Base-by-base conservation (phyloP, 2,113 vertebrate species). In the Archilochus colubris region DNA sequence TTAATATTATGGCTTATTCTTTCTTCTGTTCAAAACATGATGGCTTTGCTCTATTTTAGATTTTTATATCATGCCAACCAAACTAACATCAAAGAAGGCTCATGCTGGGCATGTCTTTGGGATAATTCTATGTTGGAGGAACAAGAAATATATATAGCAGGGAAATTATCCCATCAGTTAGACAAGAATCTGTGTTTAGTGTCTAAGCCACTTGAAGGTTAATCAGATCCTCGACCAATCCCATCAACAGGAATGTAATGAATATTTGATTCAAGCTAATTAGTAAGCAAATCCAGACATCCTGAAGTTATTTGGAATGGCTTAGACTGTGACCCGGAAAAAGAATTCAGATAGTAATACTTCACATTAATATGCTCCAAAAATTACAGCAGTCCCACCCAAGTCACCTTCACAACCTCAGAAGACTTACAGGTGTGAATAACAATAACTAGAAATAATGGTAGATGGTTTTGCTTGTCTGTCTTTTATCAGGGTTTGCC, bases 171-270 rank as follows among this genome's bases (percentile, higher is more conserved):
- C 87, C 50, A 63, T 63, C 91, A 91, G 48, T 44, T 74, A 89
- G 85, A 90, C 33, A 63, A 70, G 93, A 94, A 78, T 44, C 63
- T 75, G 59, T 82, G 73, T 91, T 92, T 93, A 94, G 94, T 83
- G 61, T 94, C 67, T 70, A 51, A 89, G 53, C 72, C 79, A 63
- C 87, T 81, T 88, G 79, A 95, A 95, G 91, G 89, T 96, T 95
- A 97, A 96, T 93, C 94, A 91, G 85, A 95, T 93, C 79, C 81
- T 78, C 79, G 94, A 67, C 94, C 94, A 96, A 96, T 83, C 68
- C 72, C 57, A 72, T 95, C 96, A 81, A 88, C 48, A 68, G 0
- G 0, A 64, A 63, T 91, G 40, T 30, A 68, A 89, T 93, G 89
- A 96, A 95, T 96, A 89, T 80, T 77, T 91, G 85, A 95, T 91